Evolutionary conservation across 2,888 invertebrate genomes (phyloP), one percentile per base, ranked within the genome.

Genomic region (Ectropis crepuscularia): DNA sequence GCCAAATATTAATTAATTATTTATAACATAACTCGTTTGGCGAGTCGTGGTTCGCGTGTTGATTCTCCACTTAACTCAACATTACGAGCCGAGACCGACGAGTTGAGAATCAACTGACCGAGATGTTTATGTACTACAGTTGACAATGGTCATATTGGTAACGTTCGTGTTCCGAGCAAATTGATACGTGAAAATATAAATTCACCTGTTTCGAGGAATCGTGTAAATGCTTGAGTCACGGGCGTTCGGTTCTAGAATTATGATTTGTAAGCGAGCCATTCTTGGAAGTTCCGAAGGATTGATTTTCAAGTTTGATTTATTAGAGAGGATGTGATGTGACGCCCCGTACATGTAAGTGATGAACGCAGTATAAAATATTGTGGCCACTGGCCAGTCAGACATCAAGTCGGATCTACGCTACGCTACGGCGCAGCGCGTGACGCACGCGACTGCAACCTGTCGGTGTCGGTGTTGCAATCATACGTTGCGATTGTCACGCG

Each of bases 1-100:
- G 80, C 84, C 85, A 87, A 89, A 88, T 87, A 86, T 86, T 87
- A 89, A 90, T 89, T 87, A 89, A 87, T 87, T 88, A 88, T 88
- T 86, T 87, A 86, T 86, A 84, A 82, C 81, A 81, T 81, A 89
- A 89, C 90, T 81, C 78, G 90, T 89, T 89, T 85, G 85, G 83
- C 79, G 67, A 79, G 86, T 86, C 79, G 80, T 78, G 81, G 75
- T 77, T 82, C 76, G 85, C 83, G 83, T 87, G 84, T 81, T 80
- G 82, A 82, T 81, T 81, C 79, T 78, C 76, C 76, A 79, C 79
- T 63, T 63, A 63, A 45, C 61, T 80, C 76, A 71, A 75, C 78
- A 76, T 78, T 67, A 62, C 67, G 59, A 65, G 45, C n/a, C 66
- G 50, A 47, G 54, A n/a, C 61, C 53, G 59, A 66, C 62, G 53